Conservation (phyloP, 1,140 invertebrate species). For the Lepidurus packardi region DNA sequence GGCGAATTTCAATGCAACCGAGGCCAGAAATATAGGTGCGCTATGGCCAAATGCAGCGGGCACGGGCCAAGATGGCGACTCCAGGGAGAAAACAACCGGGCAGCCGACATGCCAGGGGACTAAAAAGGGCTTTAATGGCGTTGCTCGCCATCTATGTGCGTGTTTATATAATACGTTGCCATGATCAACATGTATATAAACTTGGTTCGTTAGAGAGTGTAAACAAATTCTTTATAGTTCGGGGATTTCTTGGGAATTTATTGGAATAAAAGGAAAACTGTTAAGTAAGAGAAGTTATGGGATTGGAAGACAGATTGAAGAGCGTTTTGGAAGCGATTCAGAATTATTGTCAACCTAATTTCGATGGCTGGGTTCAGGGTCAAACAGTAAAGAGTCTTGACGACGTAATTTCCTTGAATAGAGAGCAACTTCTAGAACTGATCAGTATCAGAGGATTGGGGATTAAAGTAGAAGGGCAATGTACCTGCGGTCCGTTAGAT, state of each 20-base stretch:
- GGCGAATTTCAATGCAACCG: neutral
- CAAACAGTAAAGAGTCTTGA: neutral
- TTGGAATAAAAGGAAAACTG: neutral
- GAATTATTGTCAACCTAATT: neutral
- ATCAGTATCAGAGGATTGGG: neutral
- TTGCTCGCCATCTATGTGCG: neutral
- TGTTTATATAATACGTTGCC: too few relatives aligned
- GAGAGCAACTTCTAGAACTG: constrained; percentile 14
- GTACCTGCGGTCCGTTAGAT: neutral
- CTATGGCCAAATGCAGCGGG: constrained; percentile 20
- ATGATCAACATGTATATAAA: too few relatives aligned
- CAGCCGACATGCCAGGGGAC: neutral
- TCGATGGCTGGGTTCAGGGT: neutral
- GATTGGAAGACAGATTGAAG: neutral
- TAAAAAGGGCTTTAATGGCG: neutral
- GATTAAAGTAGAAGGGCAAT: neutral
- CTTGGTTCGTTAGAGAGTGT: too few relatives aligned
- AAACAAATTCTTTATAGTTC: too few relatives aligned
- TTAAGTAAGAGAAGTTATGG: neutral
- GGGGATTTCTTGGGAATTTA: neutral
- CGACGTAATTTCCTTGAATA: neutral
- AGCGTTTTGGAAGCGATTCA: neutral
- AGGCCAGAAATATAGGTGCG: constrained; percentile 12
- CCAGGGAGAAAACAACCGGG: neutral
- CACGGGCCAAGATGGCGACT: constrained; percentile 16